These are phyloP conservation scores for Anomalospiza imberbis DNA, from an alignment of 2,797 vertebrate genomes.

Conservation along the genomic window DNA sequence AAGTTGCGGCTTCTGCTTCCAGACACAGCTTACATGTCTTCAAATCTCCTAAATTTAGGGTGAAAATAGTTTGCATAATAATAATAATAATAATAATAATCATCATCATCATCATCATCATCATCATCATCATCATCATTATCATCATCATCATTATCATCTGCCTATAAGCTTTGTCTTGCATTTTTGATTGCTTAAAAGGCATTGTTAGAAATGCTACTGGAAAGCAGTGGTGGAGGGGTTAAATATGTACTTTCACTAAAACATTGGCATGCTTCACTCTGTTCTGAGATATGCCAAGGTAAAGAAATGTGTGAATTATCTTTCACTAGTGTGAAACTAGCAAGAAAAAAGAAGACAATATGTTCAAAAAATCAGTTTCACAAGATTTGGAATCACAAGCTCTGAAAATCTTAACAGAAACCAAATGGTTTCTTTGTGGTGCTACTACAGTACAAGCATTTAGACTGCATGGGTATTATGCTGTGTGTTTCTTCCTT, in stretches of 20 bases:
- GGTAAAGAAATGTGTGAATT: slow-evolving; percentile 59
- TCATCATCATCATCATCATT: too few relatives aligned
- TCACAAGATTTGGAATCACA: slow-evolving; percentile 20
- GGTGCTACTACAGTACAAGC: slow-evolving; percentile 30
- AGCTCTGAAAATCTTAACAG: slow-evolving; percentile 37
- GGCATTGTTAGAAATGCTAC: background rate
- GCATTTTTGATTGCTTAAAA: background rate
- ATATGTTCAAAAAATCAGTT: slow-evolving; percentile 28
- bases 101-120: too few relatives aligned
- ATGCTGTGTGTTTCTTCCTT: background rate
- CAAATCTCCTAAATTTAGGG: background rate
- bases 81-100: too few relatives aligned
- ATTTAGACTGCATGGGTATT: background rate
- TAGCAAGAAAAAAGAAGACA: slow-evolving; percentile 11
- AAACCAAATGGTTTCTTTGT: slow-evolving; percentile 30
- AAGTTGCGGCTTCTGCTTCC: background rate
- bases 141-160: background rate
- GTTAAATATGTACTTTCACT: slow-evolving; percentile 16
- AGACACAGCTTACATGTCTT: background rate
- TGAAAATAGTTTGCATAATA: background rate
- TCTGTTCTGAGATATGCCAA: slow-evolving; percentile 35
- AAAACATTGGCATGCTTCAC: slow-evolving; percentile 3
- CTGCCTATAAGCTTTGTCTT: background rate
- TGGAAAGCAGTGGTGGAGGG: background rate
- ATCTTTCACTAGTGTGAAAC: slow-evolving; percentile 35